These are phyloP conservation scores for Leptoclinus maculatus DNA, from an alignment of 2,797 vertebrate genomes.

Conservation along the genomic window DNA sequence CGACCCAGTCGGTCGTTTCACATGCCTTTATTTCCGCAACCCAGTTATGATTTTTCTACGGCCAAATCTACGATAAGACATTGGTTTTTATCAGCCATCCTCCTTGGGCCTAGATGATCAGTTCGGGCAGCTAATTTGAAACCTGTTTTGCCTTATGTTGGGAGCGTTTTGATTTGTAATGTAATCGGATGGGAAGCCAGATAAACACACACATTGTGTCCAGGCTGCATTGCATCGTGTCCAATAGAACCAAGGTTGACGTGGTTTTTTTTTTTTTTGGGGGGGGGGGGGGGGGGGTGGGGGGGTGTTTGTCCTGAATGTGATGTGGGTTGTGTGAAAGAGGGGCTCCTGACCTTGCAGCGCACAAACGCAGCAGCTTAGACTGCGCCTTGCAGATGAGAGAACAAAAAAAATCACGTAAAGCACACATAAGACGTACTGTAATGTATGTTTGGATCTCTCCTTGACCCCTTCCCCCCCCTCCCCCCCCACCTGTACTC, in stretches of 20 bases:
- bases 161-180: conserved; percentile 48
- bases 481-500: conserved; percentile 1
- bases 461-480: conserved; percentile 28
- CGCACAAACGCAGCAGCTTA: conserved; percentile 70
- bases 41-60: conserved; percentile 73
- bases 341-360: conserved; percentile 69
- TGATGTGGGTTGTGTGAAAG: conserved; percentile 55
- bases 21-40: conserved; percentile 66
- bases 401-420: conserved; percentile 26
- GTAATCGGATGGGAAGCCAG: conserved; percentile 44
- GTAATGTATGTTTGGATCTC: conserved; percentile 69
- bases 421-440: conserved; percentile 78
- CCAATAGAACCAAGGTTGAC: conserved; percentile 78
- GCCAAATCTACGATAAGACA: conserved; percentile 58
- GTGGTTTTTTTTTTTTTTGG: not conserved
- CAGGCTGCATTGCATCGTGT: conserved; percentile 72
- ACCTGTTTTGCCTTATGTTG: conserved; percentile 78
- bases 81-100: conserved; percentile 63
- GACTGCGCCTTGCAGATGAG: conserved; percentile 63
- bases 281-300: not conserved
- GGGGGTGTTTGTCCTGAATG: conserved; percentile 62
- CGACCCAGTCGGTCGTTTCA: conserved; percentile 55
- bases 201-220: conserved; percentile 44
- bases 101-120: conserved; percentile 72
- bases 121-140: conserved; percentile 76